Percentiles rank a stretch among this genome's conserved stretches.
Evolutionary conservation across 2,113 vertebrate genomes (phyloP).

Genomic region (Apistogramma diplotaenia): DNA sequence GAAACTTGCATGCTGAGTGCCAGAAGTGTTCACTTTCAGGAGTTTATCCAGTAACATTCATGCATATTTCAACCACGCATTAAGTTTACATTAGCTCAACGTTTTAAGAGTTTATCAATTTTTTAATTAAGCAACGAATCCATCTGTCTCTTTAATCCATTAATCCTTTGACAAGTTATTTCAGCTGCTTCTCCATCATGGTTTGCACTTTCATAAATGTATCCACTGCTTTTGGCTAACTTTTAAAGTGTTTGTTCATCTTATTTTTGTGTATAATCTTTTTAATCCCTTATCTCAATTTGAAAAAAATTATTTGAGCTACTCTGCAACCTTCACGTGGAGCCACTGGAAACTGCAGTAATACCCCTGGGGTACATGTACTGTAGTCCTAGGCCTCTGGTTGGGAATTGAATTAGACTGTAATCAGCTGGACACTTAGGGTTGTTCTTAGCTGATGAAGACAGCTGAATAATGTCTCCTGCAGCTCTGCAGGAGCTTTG

Average conservation of each 20-base stretch:
- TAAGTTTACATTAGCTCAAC: neutral
- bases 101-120: neutral
- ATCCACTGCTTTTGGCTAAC: neutral
- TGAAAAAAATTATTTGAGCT: neutral
- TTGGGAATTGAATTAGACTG: neutral
- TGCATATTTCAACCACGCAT: neutral
- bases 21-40: neutral
- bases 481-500: neutral
- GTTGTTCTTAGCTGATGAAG: neutral
- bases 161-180: neutral
- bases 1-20: neutral
- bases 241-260: neutral
- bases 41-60: neutral
- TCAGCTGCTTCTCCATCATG: neutral
- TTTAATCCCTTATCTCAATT: neutral
- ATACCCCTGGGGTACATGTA: neutral
- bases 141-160: neutral
- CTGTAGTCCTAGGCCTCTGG: neutral
- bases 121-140: neutral
- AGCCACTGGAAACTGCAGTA: neutral
- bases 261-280: neutral
- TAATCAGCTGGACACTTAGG: neutral
- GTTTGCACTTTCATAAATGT: neutral
- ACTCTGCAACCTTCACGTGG: neutral
- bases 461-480: neutral